Percentiles rank a stretch among this genome's conserved stretches.
Conservation (phyloP, 53 echinoderm and acorn worm genomes). For the Crossaster papposus region DNA sequence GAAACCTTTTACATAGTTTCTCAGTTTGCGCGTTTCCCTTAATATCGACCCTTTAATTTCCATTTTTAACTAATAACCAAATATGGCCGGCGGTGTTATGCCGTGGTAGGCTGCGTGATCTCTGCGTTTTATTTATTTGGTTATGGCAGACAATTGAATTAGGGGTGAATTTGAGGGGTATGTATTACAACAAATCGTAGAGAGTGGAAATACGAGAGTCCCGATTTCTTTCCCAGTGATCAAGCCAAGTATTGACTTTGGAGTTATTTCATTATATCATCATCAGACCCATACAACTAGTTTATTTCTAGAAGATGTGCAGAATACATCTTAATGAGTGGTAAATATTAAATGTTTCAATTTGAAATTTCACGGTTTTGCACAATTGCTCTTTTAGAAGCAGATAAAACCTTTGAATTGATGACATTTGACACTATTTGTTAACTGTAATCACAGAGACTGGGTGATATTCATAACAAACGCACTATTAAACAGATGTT, state of each 20-base stretch:
- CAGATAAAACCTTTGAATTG: no score
- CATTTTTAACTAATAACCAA: slow-evolving; percentile 18
- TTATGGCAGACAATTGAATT: slow-evolving; percentile 48
- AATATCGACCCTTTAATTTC: neutral
- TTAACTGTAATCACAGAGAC: no score
- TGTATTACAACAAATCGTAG: slow-evolving; percentile 10
- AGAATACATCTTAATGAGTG: neutral
- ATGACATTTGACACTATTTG: no score
- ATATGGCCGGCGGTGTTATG: slow-evolving; percentile 5
- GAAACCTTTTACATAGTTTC: neutral
- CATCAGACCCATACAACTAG: neutral
- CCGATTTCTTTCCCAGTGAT: neutral
- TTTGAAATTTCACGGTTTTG: no score
- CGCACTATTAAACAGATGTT: no score
- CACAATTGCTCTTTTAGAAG: no score
- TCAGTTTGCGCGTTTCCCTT: neutral
- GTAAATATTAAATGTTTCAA: neutral
- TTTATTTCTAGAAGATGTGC: neutral
- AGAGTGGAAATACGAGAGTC: slow-evolving; percentile 5
- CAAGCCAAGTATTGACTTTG: neutral
- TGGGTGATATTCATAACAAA: no score
- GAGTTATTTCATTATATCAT: neutral
- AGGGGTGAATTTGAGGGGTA: slow-evolving; percentile 41
- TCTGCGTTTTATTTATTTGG: slow-evolving; percentile 47
- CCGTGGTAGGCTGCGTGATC: slow-evolving; percentile 9